Evolutionary conservation across 2,113 vertebrate genomes (phyloP).

Genomic region (Cnemophilus loriae): DNA sequence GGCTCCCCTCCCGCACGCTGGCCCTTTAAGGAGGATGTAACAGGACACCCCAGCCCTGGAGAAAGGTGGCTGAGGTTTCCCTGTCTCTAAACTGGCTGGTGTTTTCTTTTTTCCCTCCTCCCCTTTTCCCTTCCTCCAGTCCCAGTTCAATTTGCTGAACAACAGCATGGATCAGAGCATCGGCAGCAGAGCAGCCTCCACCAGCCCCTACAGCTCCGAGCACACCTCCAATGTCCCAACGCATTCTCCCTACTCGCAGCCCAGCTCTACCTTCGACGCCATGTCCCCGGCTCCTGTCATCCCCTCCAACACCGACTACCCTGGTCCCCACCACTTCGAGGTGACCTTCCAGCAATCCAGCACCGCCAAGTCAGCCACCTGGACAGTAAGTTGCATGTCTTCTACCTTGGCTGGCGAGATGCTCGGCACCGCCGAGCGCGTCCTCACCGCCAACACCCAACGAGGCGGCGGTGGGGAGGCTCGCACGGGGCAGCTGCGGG

Average conservation of each 20-base stretch:
- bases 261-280: conserved; percentile 98
- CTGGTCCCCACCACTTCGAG: conserved; percentile 92
- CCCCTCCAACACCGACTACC: conserved; percentile 98
- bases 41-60: conserved; percentile 74
- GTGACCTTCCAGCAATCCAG: conserved; percentile 99
- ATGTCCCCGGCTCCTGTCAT: conserved; percentile 96
- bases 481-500: not conserved
- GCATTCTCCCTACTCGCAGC: conserved; percentile 95
- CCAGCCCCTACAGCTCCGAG: conserved; percentile 96
- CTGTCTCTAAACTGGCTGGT: conserved; percentile 76
- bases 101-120: conserved; percentile 68
- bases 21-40: conserved; percentile 83
- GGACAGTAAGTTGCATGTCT: conserved; percentile 88
- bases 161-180: conserved; percentile 97
- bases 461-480: not conserved
- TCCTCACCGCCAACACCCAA: not conserved
- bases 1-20: conserved; percentile 28
- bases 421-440: rapidly evolving
- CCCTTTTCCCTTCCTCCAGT: conserved; percentile 77
- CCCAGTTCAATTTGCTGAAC: conserved; percentile 98
- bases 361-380: conserved; percentile 98
- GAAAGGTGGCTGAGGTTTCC: conserved; percentile 62
- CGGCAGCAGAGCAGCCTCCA: conserved; percentile 86
- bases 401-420: not conserved
- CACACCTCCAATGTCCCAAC: conserved; percentile 91